phyloP scores from a whole-genome alignment of 2,113 vertebrate genomes.

The Salminus brasiliensis region DNA sequence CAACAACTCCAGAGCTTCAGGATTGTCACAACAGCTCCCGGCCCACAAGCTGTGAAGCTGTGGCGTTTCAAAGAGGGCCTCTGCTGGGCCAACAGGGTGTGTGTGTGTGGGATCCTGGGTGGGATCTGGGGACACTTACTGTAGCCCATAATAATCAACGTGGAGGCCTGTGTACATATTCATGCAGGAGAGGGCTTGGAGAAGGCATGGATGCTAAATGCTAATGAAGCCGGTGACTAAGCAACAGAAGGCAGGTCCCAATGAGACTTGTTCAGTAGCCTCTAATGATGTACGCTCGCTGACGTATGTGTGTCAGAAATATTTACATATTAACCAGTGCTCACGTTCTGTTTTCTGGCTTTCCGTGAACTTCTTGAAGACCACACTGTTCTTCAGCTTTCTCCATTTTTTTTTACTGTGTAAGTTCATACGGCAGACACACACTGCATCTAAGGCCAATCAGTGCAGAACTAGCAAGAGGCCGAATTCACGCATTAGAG shows the following conservation, averaged over 20 bases:
- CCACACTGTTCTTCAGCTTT: background rate
- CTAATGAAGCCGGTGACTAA: conserved; percentile 46
- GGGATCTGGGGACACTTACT: conserved; percentile 27
- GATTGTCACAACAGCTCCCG: conserved; percentile 25
- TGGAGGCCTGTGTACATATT: conserved; percentile 24
- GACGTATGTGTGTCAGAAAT: conserved; percentile 49
- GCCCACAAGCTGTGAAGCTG: conserved; percentile 9
- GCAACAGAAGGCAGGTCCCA: conserved; percentile 31
- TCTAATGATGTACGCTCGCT: conserved; percentile 43
- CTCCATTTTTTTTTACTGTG: background rate
- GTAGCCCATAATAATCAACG: conserved; percentile 28
- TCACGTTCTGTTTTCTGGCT: background rate
- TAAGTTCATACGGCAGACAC: background rate
- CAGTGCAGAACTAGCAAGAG: conserved; percentile 18
- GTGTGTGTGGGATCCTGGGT: background rate
- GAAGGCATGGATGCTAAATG: conserved; percentile 27
- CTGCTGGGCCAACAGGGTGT: background rate
- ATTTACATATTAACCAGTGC: conserved; percentile 21
- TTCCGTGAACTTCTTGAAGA: background rate
- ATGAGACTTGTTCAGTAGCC: conserved; percentile 40
- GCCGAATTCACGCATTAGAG: conserved; percentile 33
- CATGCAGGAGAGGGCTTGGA: conserved; percentile 28
- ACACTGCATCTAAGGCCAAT: background rate
- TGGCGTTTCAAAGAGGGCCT: conserved; percentile 16
- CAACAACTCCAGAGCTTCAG: conserved; percentile 20